Evolutionary conservation across 2,113 vertebrate species (phyloP).

Genomic region (Aptenodytes forsteri): DNA sequence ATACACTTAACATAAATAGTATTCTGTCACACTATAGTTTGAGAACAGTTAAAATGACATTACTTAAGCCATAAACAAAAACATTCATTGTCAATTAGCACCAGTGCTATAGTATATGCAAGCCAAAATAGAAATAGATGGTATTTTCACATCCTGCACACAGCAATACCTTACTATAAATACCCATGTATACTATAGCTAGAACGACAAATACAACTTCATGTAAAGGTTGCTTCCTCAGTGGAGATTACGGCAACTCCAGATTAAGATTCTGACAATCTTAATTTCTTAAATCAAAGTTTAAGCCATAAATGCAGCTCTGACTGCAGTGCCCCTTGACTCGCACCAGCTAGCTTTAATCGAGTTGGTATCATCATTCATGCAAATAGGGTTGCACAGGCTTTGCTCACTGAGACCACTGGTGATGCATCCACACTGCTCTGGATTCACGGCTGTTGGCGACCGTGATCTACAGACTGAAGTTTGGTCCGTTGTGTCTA

Average conservation of each 20-base stretch:
- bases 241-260: not conserved
- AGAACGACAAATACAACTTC: not conserved
- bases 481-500: not conserved
- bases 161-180: not conserved
- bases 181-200: not conserved
- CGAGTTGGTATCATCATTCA: not conserved
- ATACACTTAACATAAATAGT: rapidly evolving
- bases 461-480: not conserved
- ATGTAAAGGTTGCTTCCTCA: not conserved
- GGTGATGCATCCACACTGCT: rapidly evolving
- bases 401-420: not conserved
- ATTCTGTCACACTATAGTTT: not conserved
- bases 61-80: not conserved
- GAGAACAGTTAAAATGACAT: not conserved
- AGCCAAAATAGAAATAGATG: not conserved
- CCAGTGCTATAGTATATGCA: not conserved
- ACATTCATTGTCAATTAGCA: not conserved
- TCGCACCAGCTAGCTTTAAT: not conserved
- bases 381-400: not conserved
- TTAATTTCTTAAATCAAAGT: not conserved
- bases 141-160: not conserved
- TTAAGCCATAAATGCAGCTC: not conserved
- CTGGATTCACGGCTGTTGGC: not conserved
- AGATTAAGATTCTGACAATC: not conserved
- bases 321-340: not conserved